phyloP scores from a whole-genome alignment of 1,140 invertebrate species.

The Callitettix versicolor region DNA sequence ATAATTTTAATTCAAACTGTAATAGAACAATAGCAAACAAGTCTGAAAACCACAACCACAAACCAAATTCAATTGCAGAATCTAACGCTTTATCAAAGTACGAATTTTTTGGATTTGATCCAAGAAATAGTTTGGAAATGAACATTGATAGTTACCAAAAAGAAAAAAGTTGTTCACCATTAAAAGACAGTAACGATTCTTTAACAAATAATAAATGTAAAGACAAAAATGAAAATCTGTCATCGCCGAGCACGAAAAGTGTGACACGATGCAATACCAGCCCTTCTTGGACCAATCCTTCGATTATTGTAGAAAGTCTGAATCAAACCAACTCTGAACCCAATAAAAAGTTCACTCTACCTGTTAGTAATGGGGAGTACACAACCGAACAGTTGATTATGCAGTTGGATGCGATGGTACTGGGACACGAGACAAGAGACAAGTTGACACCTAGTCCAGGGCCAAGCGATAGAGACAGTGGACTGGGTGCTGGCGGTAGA shows the following conservation, averaged over 20 bases:
- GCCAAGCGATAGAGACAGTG: conserved; percentile 6
- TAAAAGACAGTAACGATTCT: neutral
- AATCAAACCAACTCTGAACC: neutral
- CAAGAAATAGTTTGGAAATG: conserved; percentile 7
- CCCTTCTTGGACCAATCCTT: conserved; percentile 21
- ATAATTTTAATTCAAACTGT: neutral
- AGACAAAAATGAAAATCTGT: neutral
- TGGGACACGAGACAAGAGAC: conserved; percentile 26
- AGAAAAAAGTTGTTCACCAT: neutral
- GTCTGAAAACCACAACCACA: neutral
- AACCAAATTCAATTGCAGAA: conserved; percentile 12
- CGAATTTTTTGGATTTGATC: conserved; percentile 22
- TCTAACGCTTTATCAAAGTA: conserved; percentile 20
- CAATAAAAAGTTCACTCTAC: neutral
- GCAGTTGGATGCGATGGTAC: conserved; percentile 18
- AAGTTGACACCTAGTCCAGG: conserved; percentile 3
- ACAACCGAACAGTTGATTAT: conserved; percentile 11
- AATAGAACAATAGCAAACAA: neutral
- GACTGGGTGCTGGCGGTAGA: neutral
- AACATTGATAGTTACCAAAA: neutral
- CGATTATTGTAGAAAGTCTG: too few species aligned
- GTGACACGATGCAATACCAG: neutral
- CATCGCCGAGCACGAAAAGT: neutral
- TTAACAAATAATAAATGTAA: neutral
- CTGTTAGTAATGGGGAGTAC: conserved; percentile 11